Evolutionary conservation across 2,888 invertebrate genomes (phyloP).

Genomic region (Meteorus cinctellus): DNA sequence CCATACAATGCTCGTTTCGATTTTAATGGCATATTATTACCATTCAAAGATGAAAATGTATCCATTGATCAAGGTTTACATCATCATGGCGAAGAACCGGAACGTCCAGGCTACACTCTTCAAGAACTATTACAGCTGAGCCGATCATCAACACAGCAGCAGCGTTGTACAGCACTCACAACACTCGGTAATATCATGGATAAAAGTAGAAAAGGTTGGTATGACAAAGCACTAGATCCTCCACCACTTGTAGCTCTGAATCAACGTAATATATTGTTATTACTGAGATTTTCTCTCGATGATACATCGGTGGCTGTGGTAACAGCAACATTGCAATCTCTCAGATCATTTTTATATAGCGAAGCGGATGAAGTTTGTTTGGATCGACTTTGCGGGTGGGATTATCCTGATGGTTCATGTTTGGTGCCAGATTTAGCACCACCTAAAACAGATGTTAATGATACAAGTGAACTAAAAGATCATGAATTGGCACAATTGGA

Average conservation of each 20-base stretch:
- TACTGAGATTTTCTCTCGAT: conserved; percentile 90
- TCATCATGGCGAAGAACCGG: conserved; percentile 95
- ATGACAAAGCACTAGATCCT: conserved; percentile 83
- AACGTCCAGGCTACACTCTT: conserved; percentile 91
- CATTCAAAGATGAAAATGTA: conserved; percentile 79
- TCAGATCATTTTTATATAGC: conserved; percentile 84
- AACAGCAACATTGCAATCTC: conserved; percentile 84
- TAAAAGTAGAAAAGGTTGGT: conserved; percentile 83
- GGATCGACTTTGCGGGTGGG: conserved; percentile 78
- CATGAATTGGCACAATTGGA: conserved; percentile 90
- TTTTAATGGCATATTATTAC: conserved; percentile 84
- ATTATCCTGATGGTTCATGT: conserved; percentile 73
- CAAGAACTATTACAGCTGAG: conserved; percentile 90
- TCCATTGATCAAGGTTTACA: conserved; percentile 82
- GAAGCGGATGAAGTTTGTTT: conserved; percentile 86
- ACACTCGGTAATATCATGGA: conserved; percentile 86
- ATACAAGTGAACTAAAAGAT: conserved; percentile 85
- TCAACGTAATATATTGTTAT: conserved; percentile 84
- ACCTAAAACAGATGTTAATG: conserved; percentile 70
- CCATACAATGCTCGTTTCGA: conserved; percentile 88
- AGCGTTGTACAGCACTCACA: conserved; percentile 86
- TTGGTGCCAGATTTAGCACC: conserved; percentile 64
- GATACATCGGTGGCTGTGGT: conserved; percentile 84
- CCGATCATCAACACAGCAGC: conserved; percentile 85
- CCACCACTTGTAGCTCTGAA: conserved; percentile 77